phyloP scores from a whole-genome alignment of 2,113 vertebrate genomes.

The Chitala chitala region DNA sequence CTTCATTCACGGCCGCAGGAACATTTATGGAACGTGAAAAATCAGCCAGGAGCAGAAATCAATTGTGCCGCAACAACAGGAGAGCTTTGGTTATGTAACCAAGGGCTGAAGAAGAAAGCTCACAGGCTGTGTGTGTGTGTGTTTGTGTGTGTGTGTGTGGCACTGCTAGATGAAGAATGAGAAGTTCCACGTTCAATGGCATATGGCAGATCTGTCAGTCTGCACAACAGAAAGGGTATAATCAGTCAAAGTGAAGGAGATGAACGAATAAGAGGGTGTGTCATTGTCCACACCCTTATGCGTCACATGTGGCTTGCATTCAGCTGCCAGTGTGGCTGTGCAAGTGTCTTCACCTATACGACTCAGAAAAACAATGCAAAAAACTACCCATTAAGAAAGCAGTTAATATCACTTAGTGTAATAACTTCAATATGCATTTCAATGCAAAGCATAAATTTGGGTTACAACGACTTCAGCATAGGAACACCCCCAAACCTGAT shows the following conservation, averaged over 20 bases:
- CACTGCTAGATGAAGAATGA: background rate
- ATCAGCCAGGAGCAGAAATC: conserved; percentile 9
- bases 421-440: too few species aligned
- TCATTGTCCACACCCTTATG: too few species aligned
- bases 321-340: too few species aligned
- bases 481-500: too few species aligned
- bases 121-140: background rate
- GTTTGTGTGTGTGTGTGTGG: background rate
- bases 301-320: background rate
- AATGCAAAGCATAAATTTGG: too few species aligned
- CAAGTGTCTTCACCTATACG: too few species aligned
- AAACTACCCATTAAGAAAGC: too few species aligned
- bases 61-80: conserved; percentile 5
- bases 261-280: too few species aligned
- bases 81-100: background rate
- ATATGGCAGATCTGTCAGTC: background rate
- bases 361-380: too few species aligned
- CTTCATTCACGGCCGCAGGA: background rate
- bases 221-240: background rate
- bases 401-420: too few species aligned
- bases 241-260: background rate
- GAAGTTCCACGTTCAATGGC: conserved; percentile 6
- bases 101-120: background rate
- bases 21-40: background rate
- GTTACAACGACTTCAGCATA: too few species aligned